Evolutionary conservation across 64 coral and sea anemone species (phyloP).

Genomic region (Exaiptasia diaphana): DNA sequence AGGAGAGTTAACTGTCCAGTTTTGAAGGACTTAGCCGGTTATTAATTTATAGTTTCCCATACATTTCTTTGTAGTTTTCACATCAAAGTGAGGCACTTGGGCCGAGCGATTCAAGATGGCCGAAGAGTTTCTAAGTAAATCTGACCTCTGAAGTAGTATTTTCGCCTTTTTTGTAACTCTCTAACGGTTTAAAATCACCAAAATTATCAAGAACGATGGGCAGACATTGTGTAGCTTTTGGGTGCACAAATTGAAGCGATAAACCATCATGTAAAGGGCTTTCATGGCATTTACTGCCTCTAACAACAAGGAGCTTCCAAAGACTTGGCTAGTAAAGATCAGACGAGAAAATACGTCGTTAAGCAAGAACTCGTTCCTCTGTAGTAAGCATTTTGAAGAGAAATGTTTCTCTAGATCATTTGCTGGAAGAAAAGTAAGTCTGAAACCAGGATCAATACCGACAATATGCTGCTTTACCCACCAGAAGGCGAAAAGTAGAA

Average conservation of each 20-base stretch:
- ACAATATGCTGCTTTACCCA: no score
- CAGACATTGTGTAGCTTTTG: not conserved
- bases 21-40: no score
- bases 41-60: no score
- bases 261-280: conserved; percentile 33
- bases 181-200: not conserved
- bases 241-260: conserved; percentile 24
- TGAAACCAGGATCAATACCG: not conserved
- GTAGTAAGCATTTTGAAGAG: conserved; percentile 17
- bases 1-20: no score
- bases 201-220: not conserved
- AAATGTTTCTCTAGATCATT: not conserved
- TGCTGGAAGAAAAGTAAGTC: not conserved
- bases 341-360: conserved; percentile 26
- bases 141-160: not conserved
- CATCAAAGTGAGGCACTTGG: no score
- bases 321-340: conserved; percentile 50
- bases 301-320: conserved; percentile 35
- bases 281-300: conserved; percentile 36
- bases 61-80: no score
- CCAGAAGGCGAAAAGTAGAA: no score
- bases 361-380: conserved; percentile 37
- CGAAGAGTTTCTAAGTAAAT: not conserved
- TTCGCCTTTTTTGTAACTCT: not conserved
- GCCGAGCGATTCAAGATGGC: not conserved